A percentile compares a stretch with the other conserved stretches of the same genome.
These are phyloP conservation scores for Neomorphus geoffroyi DNA, from an alignment of 2,797 vertebrate species.

Conservation along the genomic window DNA sequence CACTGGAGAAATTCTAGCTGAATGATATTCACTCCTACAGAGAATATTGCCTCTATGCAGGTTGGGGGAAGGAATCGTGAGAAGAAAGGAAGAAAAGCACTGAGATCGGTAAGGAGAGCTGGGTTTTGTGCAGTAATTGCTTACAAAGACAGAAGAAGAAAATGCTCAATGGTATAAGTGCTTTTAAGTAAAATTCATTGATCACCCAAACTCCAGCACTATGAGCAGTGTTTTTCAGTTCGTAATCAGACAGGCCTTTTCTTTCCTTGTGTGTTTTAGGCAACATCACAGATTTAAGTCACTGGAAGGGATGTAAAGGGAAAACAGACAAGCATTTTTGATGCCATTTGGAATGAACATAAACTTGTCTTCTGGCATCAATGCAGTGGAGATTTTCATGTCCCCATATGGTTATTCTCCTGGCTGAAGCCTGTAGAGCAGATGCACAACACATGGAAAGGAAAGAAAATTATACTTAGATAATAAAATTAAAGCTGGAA, in stretches of 20 bases:
- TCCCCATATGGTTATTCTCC: constrained; percentile 65
- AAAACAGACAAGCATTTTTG: constrained; percentile 48
- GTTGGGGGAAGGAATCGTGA: background rate
- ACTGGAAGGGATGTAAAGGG: background rate
- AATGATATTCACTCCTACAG: constrained; percentile 5
- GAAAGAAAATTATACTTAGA: constrained; percentile 28
- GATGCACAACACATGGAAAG: constrained; percentile 66
- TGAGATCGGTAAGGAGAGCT: background rate
- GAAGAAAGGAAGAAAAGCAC: background rate
- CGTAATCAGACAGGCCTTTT: background rate
- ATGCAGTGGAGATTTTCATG: constrained; percentile 55
- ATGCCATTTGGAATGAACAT: constrained; percentile 62
- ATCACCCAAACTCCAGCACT: background rate
- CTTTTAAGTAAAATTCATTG: constrained; percentile 4
- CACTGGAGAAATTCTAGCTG: background rate
- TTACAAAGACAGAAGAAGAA: background rate
- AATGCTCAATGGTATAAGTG: background rate
- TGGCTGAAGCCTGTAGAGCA: constrained; percentile 42
- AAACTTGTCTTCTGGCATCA: constrained; percentile 62
- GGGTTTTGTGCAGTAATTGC: background rate
- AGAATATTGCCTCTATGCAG: background rate
- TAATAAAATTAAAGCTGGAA: constrained; percentile 35
- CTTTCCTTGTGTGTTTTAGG: constrained; percentile 16
- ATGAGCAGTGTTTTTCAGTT: constrained; percentile 1
- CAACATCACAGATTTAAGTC: background rate